Evolutionary conservation across 2,113 vertebrate species (phyloP), one percentile per base, ranked within the genome.

Genomic region (Tupaia tana): DNA sequence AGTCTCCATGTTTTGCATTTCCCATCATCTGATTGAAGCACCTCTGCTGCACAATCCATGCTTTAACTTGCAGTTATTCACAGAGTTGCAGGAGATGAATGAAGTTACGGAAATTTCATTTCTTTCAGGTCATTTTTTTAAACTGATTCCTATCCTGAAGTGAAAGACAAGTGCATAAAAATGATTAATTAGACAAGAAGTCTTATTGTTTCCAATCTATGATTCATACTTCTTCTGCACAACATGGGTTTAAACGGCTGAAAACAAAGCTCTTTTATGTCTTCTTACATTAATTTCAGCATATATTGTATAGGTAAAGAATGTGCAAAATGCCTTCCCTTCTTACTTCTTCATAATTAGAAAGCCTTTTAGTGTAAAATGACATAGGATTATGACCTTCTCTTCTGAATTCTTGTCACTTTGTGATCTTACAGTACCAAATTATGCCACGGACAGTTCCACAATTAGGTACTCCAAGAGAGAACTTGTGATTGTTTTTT

Each of bases 181-280:
- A 95, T 98, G 97, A 98, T 98, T 98, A 98, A 98, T 98, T 98
- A 98, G 96, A 83, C 74, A 70, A 95, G 94, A 63, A 25, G 58
- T 75, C 94, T 93, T 91, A 91, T 92, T 96, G 93, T 97, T 96
- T 94, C 93, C 74, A 71, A 95, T 81, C 83, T 77, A 52, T 95
- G 96, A 96, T 91, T 97, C 97, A 95, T 71, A 29, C 87, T 97
- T 84, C 97, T 95, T 97, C 97, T 96, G 95, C 91, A 98, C 95
- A 98, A 95, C 94, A 95, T 95, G 96, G 96, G 82, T 97, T 91
- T 95, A 92, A 96, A 81, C 81, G 93, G 86, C 71, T 95, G 79
- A 96, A 96, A 97, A 96, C 27, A 91, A 96, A 91, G 54, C 80
- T 80, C 80, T 97, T 82, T 90, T 58, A 31, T 93, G 82, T 97